A percentile compares a stretch with the other conserved stretches of the same genome.
Evolutionary conservation across 1,140 invertebrate species (phyloP).

Genomic region (Drosophila grimshawi): DNA sequence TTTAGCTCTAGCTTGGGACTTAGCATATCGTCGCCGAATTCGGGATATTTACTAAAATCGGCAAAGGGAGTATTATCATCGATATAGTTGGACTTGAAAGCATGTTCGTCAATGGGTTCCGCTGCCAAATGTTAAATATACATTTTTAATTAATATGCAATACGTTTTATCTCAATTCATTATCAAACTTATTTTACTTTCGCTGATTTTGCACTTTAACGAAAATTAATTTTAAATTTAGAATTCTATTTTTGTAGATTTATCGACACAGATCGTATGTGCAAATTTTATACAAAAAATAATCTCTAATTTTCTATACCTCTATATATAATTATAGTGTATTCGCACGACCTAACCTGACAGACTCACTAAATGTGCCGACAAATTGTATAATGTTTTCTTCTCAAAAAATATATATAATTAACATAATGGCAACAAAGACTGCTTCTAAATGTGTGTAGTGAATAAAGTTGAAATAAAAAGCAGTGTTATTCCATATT

Average conservation of each 20-base stretch:
- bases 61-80: constrained; percentile 75
- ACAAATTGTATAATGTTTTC: background rate
- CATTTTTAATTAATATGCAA: constrained; percentile 5
- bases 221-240: constrained; percentile 41
- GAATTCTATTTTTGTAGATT: constrained; percentile 41
- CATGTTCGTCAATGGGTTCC: constrained; percentile 70
- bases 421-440: too few species aligned
- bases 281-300: constrained; percentile 23
- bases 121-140: constrained; percentile 38
- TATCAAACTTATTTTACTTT: constrained; percentile 18
- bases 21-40: constrained; percentile 67
- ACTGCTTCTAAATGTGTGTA: too few species aligned
- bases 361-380: background rate
- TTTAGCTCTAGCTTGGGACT: constrained; percentile 68
- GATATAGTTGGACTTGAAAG: constrained; percentile 71
- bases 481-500: background rate
- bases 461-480: background rate
- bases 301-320: constrained; percentile 17
- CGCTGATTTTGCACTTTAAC: constrained; percentile 24
- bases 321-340: background rate
- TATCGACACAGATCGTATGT: constrained; percentile 38
- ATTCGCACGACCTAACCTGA: background rate
- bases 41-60: constrained; percentile 67
- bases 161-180: constrained; percentile 14
- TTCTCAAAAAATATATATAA: background rate